Base-by-base conservation (phyloP, 2,113 vertebrate genomes). In the Arvicanthis niloticus region DNA sequence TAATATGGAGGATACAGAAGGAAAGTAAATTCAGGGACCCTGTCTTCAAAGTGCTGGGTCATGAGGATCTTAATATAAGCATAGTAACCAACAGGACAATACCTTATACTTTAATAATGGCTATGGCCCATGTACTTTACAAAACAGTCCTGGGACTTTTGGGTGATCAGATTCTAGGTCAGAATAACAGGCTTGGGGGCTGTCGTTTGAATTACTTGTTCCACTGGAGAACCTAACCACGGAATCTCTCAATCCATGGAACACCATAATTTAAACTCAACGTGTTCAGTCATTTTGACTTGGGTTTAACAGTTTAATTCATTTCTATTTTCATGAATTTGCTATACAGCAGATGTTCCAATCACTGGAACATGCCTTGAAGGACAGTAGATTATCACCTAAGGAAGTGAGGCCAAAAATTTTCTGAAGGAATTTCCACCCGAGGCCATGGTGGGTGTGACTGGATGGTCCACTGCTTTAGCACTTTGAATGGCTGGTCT, bases 231-330 rank as follows among this genome's bases (percentile, higher is more conserved):
- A 72, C 62, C 5, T 6, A 97, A 58, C 13, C n/a, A 89, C 78
- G 45, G 60, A 56, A 56, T 68, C 88, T 72, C 22, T 88, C 75
- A 95, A 68, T 26, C 42, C 13, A n/a, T 7, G 3, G 37, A 48
- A 26, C 65, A 1, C 78, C 77, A 93, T 60, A 53, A 53, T 60
- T 93, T 95, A 85, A 75, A 95, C 80, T 85, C 51, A 80, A 93
- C 11, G 29, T n/a, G 5, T 24, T 88, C 70, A 80, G 62, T 40
- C 86, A 65, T 58, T 93, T 75, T 73, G 84, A 84, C 24, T 93
- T 56, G 10, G 21, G 56, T 73, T 78, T 68, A 91, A 91, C 75
- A 68, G 62, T 13, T 56, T n/a, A n/a, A n/a, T n/a, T n/a, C n/a
- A 40, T 78, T 65, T 70, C 90, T 15, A 89, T 34, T 48, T 78